A percentile compares a stretch with the other conserved stretches of the same genome.
phyloP scores from a whole-genome alignment of 2,797 vertebrate species.

The Acridotheres tristis region DNA sequence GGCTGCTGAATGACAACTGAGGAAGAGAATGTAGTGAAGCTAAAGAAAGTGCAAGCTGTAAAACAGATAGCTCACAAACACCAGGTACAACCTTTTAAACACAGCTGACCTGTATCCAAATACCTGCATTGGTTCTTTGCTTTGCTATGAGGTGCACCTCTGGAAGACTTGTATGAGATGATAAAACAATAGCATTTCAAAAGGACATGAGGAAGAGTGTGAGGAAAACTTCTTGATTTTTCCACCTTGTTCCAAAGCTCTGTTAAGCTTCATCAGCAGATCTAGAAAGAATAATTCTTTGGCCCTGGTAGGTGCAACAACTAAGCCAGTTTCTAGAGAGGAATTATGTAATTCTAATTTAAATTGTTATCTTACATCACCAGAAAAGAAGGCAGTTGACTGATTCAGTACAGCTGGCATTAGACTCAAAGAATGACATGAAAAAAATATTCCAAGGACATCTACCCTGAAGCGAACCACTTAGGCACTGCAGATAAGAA shows the following conservation, averaged over 20 bases:
- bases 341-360: background rate
- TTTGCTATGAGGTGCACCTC: background rate
- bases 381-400: background rate
- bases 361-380: background rate
- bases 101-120: background rate
- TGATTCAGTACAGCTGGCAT: background rate
- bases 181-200: background rate
- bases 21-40: background rate
- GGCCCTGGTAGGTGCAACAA: background rate
- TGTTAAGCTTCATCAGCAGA: background rate
- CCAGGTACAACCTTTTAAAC: background rate
- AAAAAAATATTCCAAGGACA: constrained; percentile 15
- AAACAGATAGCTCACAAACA: background rate
- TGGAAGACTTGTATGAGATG: background rate
- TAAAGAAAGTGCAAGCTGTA: background rate
- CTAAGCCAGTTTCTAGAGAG: background rate
- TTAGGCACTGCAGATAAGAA: background rate
- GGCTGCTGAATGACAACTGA: background rate
- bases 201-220: background rate
- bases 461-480: background rate
- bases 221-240: background rate
- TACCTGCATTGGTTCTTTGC: background rate
- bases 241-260: background rate
- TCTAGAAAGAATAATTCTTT: background rate
- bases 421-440: background rate